phyloP scores from a whole-genome alignment of 2,113 vertebrate species.

The Xiphophorus hellerii region DNA sequence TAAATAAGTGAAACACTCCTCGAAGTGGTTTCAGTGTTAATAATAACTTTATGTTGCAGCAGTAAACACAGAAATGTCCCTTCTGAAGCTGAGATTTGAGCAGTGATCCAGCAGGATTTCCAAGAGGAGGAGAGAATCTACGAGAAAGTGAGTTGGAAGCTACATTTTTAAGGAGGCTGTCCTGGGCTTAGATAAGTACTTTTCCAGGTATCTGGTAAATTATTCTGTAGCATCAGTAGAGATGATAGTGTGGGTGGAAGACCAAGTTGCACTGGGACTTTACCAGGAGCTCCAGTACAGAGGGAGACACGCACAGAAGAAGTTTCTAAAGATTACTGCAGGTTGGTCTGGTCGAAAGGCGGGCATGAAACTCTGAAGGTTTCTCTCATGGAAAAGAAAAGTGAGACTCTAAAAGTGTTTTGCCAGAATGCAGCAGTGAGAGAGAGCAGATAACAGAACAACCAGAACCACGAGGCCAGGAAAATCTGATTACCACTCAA shows the following conservation, averaged over 20 bases:
- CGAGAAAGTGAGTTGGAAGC: no score
- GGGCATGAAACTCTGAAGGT: background rate
- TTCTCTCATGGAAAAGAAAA: background rate
- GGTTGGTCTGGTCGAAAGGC: background rate
- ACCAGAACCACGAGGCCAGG: background rate
- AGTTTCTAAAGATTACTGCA: background rate
- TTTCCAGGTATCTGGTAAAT: no score
- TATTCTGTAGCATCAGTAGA: background rate
- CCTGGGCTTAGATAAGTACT: no score
- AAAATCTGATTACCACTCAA: background rate
- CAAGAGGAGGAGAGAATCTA: no score
- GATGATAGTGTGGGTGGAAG: background rate
- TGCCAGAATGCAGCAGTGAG: background rate
- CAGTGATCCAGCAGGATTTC: background rate
- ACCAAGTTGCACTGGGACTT: background rate
- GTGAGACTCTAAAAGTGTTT: background rate
- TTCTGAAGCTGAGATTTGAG: background rate
- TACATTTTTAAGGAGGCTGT: no score
- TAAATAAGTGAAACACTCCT: no score
- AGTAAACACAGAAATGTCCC: background rate
- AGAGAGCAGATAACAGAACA: background rate
- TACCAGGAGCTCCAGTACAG: background rate
- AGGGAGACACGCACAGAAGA: background rate
- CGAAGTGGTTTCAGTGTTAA: no score
- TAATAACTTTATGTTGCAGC: no score